Base-by-base conservation (phyloP, 2,797 vertebrate species). In the Acanthopagrus latus region DNA sequence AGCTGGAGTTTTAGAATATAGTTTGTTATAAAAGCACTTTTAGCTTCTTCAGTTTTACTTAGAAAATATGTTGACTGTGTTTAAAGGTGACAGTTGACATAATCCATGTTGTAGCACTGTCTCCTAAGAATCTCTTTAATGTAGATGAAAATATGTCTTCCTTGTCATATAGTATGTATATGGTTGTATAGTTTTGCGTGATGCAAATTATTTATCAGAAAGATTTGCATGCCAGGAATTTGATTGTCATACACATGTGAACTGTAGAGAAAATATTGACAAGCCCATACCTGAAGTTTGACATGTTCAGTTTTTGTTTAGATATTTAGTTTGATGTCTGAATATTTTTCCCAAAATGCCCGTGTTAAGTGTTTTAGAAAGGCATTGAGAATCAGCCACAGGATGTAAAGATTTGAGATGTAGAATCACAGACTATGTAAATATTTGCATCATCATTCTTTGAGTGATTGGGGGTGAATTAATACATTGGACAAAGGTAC, bases 1-100 rank as follows among this genome's bases (percentile, higher is more conserved):
- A 69, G 72, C 57, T 77, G 67, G 64, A 78, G 58, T 23, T 68
- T 68, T 41, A 43, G 75, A 64, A 20, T 63, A 33, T 12, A 18
- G 41, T 64, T 66, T 25, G 6, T 48, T 50, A 14, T 33, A 65
- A n/a, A 46, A 23, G 11, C 5, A 21, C 7, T 80, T 79, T 68
- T 7, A 46, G n/a, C 57, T 64, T 18, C 23, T 46, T 4, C 29
- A n/a, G 17, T 48, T 14, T 12, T 38, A 18, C 33, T 38, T 38
- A 44, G 6, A 58, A 54, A 41, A n/a, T 0, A 2, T 25, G 14
- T n/a, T 16, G 25, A 52, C 17, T 60, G 20, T 13, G 51, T 55
- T 2, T 44, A 46, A 56, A 56, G 43, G 21, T 18, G 44, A 57
- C 27, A 50, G 44, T 29, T 25, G 41, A 41, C 50, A 11, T 4